phyloP scores from a whole-genome alignment of 2,797 vertebrate species.

The Clarias pachynema region DNA sequence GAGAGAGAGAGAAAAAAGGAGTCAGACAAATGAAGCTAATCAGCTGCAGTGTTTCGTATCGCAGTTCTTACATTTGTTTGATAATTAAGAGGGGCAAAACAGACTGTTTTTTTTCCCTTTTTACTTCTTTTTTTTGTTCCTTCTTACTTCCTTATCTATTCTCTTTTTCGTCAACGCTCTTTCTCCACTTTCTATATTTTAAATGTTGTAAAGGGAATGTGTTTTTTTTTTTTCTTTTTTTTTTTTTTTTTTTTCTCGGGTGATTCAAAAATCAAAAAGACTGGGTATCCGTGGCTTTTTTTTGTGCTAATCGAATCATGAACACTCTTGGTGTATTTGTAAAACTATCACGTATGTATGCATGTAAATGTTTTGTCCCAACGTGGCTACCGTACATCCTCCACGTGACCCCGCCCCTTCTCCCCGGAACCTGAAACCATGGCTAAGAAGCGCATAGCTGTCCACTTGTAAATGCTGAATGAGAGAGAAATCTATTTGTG shows the following conservation, averaged over 20 bases:
- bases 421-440: conserved; percentile 65
- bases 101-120: conserved; percentile 83
- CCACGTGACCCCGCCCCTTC: conserved; percentile 54
- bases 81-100: conserved; percentile 78
- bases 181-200: conserved; percentile 98
- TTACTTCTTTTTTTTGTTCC: conserved; percentile 79
- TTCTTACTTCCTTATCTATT: conserved; percentile 78
- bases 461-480: conserved; percentile 97
- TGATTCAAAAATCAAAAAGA: conserved; percentile 74
- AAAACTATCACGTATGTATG: conserved; percentile 99
- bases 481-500: conserved; percentile 99
- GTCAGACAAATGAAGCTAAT: conserved; percentile 88
- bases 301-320: conserved; percentile 93
- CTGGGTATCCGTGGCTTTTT: conserved; percentile 87
- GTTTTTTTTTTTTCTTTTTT: conserved; percentile 84
- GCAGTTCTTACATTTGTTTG: conserved; percentile 78
- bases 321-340: conserved; percentile 99
- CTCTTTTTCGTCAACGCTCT: conserved; percentile 85
- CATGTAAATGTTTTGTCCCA: conserved; percentile 98
- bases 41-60: conserved; percentile 86
- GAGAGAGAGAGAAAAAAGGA: conserved; percentile 55
- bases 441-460: conserved; percentile 83
- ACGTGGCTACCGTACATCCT: conserved; percentile 87
- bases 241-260: conserved; percentile 82
- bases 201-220: conserved; percentile 97